phyloP scores from a whole-genome alignment of 2,797 vertebrate genomes.

The Schizopygopsis malacanthus region DNA sequence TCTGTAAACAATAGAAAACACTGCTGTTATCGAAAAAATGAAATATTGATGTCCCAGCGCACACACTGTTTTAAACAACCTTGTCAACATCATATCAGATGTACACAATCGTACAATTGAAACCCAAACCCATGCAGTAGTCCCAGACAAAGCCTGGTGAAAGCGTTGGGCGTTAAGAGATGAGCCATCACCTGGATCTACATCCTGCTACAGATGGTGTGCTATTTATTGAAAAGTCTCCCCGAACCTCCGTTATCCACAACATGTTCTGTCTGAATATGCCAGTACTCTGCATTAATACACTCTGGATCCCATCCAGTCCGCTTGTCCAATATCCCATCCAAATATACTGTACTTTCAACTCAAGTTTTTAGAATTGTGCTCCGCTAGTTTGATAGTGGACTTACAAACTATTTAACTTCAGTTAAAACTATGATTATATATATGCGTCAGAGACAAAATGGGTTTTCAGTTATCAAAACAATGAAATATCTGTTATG shows the following conservation, averaged over 20 bases:
- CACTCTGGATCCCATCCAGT: slow-evolving; percentile 5
- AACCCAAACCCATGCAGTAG: slow-evolving; percentile 21
- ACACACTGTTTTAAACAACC: not conserved
- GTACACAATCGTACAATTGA: not conserved
- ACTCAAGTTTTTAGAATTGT: slow-evolving; percentile 7
- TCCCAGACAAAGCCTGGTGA: slow-evolving; percentile 38
- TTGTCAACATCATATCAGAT: not conserved
- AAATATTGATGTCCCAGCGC: not conserved
- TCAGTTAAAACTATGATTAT: not conserved
- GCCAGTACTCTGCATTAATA: slow-evolving; percentile 19
- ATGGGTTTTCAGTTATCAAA: not conserved
- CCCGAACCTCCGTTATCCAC: slow-evolving; percentile 29
- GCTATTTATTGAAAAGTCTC: slow-evolving; percentile 59
- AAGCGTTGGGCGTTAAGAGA: slow-evolving; percentile 33
- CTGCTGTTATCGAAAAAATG: not conserved
- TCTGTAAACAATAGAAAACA: slow-evolving; percentile 4
- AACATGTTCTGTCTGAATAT: slow-evolving; percentile 40
- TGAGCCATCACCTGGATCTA: slow-evolving; percentile 53
- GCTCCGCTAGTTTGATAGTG: not conserved
- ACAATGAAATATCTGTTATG: not conserved
- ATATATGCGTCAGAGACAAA: not conserved
- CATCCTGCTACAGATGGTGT: slow-evolving; percentile 60
- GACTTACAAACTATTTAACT: not conserved
- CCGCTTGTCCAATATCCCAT: not conserved
- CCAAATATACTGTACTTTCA: not conserved